Conservation (phyloP, 2,113 vertebrate species). For the Ranitomeya imitator region DNA sequence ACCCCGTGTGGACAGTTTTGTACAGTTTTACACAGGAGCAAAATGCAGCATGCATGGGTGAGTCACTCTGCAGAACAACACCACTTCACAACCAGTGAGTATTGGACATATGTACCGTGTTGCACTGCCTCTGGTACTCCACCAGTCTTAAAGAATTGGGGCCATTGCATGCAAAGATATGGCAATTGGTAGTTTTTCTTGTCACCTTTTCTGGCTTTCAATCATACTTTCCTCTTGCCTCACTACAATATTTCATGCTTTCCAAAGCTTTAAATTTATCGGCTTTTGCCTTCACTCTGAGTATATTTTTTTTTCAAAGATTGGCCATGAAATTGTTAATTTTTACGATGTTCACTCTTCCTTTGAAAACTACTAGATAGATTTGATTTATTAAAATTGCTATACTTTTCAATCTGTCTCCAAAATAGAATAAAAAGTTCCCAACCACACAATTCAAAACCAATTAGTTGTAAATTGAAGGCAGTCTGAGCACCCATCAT, state of each 20-base stretch:
- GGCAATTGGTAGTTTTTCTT: too few species aligned
- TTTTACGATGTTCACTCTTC: slow-evolving; percentile 19
- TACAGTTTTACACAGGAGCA: too few species aligned
- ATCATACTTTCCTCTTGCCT: too few species aligned
- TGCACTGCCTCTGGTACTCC: too few species aligned
- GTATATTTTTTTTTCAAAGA: slow-evolving; percentile 27
- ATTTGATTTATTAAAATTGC: slow-evolving; percentile 37
- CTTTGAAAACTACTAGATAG: slow-evolving; percentile 33
- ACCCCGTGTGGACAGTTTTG: too few species aligned
- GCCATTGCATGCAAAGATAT: not conserved
- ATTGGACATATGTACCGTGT: too few species aligned
- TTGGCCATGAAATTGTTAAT: slow-evolving; percentile 34
- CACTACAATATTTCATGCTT: not conserved
- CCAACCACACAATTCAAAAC: not conserved
- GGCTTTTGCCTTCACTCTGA: not conserved
- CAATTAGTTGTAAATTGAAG: slow-evolving; percentile 8
- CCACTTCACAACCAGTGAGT: too few species aligned
- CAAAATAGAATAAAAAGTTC: slow-evolving; percentile 7
- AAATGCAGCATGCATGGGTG: too few species aligned
- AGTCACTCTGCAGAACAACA: too few species aligned
- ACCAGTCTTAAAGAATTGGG: too few species aligned
- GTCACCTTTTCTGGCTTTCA: too few species aligned
- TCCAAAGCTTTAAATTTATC: not conserved
- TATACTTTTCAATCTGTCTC: slow-evolving; percentile 26
- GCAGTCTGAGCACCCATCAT: not conserved